Conservation (phyloP, 2,888 invertebrate species). For the Pegoplata infirma region DNA sequence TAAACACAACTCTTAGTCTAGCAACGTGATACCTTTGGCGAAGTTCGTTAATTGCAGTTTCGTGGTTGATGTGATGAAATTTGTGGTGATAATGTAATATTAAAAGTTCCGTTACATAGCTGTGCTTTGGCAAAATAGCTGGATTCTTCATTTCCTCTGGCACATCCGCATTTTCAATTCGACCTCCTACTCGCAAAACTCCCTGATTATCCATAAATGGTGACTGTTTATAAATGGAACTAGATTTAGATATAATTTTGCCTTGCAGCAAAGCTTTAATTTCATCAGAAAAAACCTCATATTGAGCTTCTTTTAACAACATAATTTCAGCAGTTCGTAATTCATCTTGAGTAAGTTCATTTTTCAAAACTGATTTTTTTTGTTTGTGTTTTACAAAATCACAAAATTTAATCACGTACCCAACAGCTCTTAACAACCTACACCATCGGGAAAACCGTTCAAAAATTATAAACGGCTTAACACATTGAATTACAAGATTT, state of each 20-base stretch:
- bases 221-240: conserved; percentile 14
- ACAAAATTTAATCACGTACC: too few species aligned
- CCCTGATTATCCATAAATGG: not conserved
- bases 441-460: too few species aligned
- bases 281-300: too few species aligned
- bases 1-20: conserved; percentile 33
- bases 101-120: conserved; percentile 15
- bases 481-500: too few species aligned
- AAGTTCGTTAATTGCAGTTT: conserved; percentile 11
- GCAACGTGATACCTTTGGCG: conserved; percentile 26
- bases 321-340: conserved; percentile 3
- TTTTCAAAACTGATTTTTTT: too few species aligned
- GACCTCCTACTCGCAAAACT: not conserved
- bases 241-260: conserved; percentile 8
- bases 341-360: conserved; percentile 5
- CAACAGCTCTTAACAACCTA: too few species aligned
- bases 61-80: conserved; percentile 20
- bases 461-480: too few species aligned
- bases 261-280: too few species aligned
- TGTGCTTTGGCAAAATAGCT: not conserved
- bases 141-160: not conserved
- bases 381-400: too few species aligned
- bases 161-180: not conserved
- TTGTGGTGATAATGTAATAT: conserved; percentile 5
- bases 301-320: too few species aligned